These are phyloP conservation scores for Ceramica pisi DNA, from an alignment of 2,888 invertebrate genomes.

Conservation along the genomic window DNA sequence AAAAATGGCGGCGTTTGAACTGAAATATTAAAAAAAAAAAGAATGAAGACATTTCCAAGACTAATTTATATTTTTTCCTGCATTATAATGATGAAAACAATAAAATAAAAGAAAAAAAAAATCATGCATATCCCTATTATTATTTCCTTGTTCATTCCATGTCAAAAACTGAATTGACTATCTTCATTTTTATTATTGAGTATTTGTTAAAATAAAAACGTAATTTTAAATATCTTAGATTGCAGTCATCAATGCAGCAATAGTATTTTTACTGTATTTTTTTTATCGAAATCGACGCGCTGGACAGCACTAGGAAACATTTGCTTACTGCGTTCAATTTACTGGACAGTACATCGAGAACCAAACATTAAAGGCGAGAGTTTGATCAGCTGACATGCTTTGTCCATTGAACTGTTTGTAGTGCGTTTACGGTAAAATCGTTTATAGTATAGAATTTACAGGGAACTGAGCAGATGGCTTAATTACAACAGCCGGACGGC, in stretches of 20 bases:
- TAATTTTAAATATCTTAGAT: background rate
- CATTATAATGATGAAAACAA: too few species aligned
- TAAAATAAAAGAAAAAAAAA: too few species aligned
- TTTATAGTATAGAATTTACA: background rate
- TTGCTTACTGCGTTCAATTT: constrained; percentile 70
- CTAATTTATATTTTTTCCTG: too few species aligned
- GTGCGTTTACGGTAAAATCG: background rate
- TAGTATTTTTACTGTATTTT: too few species aligned
- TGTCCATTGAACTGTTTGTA: constrained; percentile 9
- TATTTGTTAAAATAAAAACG: background rate
- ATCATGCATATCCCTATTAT: too few species aligned
- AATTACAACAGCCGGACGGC: background rate
- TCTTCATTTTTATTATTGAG: too few species aligned
- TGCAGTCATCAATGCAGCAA: too few species aligned
- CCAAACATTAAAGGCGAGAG: constrained; percentile 41
- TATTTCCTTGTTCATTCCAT: too few species aligned
- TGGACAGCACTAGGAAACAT: constrained; percentile 60
- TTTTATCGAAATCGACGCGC: constrained; percentile 1
- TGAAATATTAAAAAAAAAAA: too few species aligned
- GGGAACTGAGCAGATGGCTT: background rate
- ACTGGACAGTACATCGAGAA: constrained; percentile 60
- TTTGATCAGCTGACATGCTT: constrained; percentile 14
- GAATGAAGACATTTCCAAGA: too few species aligned
- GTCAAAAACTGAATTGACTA: too few species aligned
- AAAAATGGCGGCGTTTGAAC: too few species aligned